A percentile compares a stretch with the other conserved stretches of the same genome.
Conservation (phyloP, 2,888 invertebrate genomes). For the Patella caerulea region DNA sequence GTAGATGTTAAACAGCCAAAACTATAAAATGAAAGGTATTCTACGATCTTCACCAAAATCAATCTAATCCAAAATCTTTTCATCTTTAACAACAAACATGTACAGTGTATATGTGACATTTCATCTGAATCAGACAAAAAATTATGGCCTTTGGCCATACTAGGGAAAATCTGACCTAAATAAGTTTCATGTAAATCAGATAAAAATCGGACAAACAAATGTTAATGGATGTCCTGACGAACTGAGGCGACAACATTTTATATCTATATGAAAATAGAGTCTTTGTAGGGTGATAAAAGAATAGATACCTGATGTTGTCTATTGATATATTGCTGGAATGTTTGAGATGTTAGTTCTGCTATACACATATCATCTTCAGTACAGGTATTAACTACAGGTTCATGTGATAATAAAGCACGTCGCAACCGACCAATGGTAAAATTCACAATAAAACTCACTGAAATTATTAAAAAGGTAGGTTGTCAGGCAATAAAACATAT, state of each 20-base stretch:
- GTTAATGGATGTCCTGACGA: not conserved
- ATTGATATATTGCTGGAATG: constrained; percentile 78
- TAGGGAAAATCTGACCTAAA: too few species aligned
- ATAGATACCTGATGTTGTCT: constrained; percentile 67
- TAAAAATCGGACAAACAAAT: not conserved
- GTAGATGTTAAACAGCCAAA: too few species aligned
- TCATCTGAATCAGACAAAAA: too few species aligned
- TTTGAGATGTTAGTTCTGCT: constrained; percentile 79
- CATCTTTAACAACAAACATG: too few species aligned
- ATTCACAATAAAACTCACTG: constrained; percentile 73
- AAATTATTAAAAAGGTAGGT: constrained; percentile 28
- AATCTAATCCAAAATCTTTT: too few species aligned
- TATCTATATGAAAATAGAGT: not conserved
- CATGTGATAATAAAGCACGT: constrained; percentile 70
- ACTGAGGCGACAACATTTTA: not conserved
- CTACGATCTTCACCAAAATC: too few species aligned
- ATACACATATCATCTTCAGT: constrained; percentile 73
- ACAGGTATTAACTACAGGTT: constrained; percentile 39
- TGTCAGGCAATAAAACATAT: not conserved
- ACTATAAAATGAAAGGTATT: too few species aligned
- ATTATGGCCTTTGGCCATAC: too few species aligned
- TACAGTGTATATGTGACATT: too few species aligned
- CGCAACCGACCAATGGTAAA: constrained; percentile 73
- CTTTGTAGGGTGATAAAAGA: not conserved
- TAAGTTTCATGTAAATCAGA: too few species aligned